These are phyloP conservation scores for Xenopus petersii DNA, from an alignment of 2,797 vertebrate species.

Conservation along the genomic window DNA sequence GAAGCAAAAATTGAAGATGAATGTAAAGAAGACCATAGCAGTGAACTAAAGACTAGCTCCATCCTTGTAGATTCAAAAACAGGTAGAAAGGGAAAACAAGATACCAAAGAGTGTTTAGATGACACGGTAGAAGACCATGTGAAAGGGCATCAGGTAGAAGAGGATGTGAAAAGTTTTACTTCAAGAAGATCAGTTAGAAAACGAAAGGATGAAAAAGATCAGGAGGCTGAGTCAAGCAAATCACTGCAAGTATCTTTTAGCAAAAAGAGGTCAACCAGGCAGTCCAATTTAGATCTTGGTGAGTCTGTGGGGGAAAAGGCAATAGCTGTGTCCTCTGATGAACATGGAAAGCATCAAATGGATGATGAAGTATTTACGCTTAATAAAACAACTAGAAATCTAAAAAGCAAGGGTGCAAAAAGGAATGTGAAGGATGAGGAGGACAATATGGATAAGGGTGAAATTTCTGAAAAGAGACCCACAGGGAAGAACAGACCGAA, in stretches of 20 bases:
- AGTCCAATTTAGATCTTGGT: too few species aligned
- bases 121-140: not conserved
- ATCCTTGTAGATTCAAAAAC: not conserved
- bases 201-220: not conserved
- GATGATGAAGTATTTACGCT: not conserved
- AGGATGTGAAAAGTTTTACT: not conserved
- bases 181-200: not conserved
- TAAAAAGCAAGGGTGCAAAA: not conserved
- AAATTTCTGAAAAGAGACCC: too few species aligned
- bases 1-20: not conserved
- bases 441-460: too few species aligned
- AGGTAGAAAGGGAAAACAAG: not conserved
- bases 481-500: too few species aligned
- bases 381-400: not conserved
- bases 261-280: too few species aligned
- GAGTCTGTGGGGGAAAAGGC: too few species aligned
- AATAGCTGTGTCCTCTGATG: too few species aligned
- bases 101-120: not conserved
- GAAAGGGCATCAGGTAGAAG: not conserved
- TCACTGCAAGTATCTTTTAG: too few species aligned
- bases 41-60: not conserved
- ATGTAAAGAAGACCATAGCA: not conserved
- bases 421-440: conserved; percentile 10
- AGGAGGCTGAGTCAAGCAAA: not conserved
- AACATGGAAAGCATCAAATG: not conserved